phyloP scores from a whole-genome alignment of 2,113 vertebrate genomes.

The Onychostruthus taczanowskii region DNA sequence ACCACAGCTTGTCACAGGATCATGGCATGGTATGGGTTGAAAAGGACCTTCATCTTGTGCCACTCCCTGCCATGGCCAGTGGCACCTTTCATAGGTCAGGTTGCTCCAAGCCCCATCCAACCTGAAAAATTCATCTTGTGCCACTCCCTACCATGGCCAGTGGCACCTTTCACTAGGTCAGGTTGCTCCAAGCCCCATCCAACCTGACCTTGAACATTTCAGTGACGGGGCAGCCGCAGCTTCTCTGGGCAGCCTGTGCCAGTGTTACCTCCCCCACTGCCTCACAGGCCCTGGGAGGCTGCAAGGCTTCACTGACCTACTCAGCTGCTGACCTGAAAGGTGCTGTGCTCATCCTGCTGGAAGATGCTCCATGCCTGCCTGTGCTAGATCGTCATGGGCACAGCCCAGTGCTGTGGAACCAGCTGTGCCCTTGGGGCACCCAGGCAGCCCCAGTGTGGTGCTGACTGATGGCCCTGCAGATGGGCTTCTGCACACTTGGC shows the following conservation, averaged over 20 bases:
- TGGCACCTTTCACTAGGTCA: not conserved
- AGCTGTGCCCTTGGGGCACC: not conserved
- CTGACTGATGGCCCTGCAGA: constrained; percentile 2
- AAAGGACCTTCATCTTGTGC: not conserved
- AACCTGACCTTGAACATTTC: not conserved
- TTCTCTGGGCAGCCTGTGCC: not conserved
- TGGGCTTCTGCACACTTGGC: not conserved
- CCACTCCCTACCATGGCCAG: not conserved
- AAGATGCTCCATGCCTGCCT: not conserved
- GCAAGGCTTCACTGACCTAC: not conserved
- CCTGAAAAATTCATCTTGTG: not conserved
- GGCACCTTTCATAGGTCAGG: not conserved
- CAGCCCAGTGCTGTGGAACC: not conserved
- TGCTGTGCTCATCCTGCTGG: constrained; percentile 1
- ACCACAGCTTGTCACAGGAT: not conserved
- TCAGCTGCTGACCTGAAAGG: constrained; percentile 54
- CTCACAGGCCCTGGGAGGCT: not conserved
- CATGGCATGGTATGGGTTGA: not conserved
- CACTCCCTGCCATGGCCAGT: not conserved
- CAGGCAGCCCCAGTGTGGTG: not conserved
- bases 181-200: not conserved
- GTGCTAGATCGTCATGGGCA: rapidly evolving
- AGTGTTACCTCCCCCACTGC: not conserved
- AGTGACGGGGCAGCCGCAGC: not conserved
- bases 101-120: not conserved